Conservation (phyloP, 2,113 vertebrate species). For the Python bivittatus region DNA sequence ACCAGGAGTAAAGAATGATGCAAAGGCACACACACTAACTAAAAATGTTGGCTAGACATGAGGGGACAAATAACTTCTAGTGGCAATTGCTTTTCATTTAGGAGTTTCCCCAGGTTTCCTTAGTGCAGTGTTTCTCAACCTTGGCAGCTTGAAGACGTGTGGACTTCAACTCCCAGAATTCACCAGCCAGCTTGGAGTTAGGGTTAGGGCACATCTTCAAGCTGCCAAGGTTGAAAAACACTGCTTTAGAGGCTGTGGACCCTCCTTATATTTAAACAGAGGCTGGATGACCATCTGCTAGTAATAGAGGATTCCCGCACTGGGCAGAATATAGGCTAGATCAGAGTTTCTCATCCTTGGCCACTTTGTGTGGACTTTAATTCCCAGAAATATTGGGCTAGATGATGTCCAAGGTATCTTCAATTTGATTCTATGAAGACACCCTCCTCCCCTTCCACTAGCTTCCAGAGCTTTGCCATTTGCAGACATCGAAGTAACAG, state of each 20-base stretch:
- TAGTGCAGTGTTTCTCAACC: too few species aligned
- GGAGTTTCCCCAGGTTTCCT: too few species aligned
- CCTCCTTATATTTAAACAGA: neutral
- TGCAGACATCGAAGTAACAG: neutral
- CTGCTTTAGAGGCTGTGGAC: neutral
- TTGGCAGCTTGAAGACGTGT: too few species aligned
- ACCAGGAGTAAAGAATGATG: too few species aligned
- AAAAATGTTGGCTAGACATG: too few species aligned
- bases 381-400: neutral
- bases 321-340: neutral
- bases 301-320: neutral
- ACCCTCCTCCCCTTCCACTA: neutral
- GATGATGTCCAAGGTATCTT: neutral
- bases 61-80: too few species aligned
- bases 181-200: too few species aligned
- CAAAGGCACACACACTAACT: too few species aligned
- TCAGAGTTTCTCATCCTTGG: neutral
- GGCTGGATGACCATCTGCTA: neutral
- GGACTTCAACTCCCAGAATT: too few species aligned
- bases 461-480: neutral
- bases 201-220: too few species aligned
- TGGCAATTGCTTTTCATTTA: too few species aligned
- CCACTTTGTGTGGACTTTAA: neutral
- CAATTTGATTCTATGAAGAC: neutral
- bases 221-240: too few species aligned